A percentile compares a stretch with the other conserved stretches of the same genome.
phyloP scores from a whole-genome alignment of 1,140 invertebrate genomes.

The Sycobia sp. region DNA sequence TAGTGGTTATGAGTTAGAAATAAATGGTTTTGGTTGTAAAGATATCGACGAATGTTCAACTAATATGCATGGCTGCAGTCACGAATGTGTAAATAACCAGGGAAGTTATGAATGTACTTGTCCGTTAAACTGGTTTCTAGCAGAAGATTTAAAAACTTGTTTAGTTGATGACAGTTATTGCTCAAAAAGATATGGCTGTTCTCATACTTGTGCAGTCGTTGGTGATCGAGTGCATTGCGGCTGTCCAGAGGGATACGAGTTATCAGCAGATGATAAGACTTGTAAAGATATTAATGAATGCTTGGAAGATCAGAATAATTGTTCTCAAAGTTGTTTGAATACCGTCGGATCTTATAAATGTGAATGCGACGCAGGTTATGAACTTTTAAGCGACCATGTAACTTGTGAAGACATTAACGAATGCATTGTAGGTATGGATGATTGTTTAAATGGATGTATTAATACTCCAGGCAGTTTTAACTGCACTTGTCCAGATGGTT shows the following conservation, averaged over 20 bases:
- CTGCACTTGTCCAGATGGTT: slow-evolving; percentile 61
- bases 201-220: slow-evolving; percentile 37
- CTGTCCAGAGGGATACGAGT: slow-evolving; percentile 28
- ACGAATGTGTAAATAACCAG: slow-evolving; percentile 45
- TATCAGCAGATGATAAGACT: slow-evolving; percentile 30
- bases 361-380: slow-evolving; percentile 74
- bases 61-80: slow-evolving; percentile 38
- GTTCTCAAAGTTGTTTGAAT: slow-evolving; percentile 72
- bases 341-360: slow-evolving; percentile 73
- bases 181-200: slow-evolving; percentile 33
- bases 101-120: slow-evolving; percentile 62
- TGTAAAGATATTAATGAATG: slow-evolving; percentile 78
- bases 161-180: slow-evolving; percentile 43
- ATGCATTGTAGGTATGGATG: slow-evolving; percentile 52
- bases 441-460: slow-evolving; percentile 64
- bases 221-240: slow-evolving; percentile 14
- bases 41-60: slow-evolving; percentile 61
- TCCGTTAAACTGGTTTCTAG: slow-evolving; percentile 50
- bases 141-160: slow-evolving; percentile 50
- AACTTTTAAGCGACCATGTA: slow-evolving; percentile 58
- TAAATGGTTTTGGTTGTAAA: slow-evolving; percentile 49
- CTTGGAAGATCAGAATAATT: slow-evolving; percentile 64
- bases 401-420: slow-evolving; percentile 62
- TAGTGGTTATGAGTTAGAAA: slow-evolving; percentile 41
- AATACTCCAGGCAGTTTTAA: slow-evolving; percentile 63